These are phyloP conservation scores for Muricea muricata DNA, from an alignment of 92 coral and sea anemone genomes.

Conservation along the genomic window DNA sequence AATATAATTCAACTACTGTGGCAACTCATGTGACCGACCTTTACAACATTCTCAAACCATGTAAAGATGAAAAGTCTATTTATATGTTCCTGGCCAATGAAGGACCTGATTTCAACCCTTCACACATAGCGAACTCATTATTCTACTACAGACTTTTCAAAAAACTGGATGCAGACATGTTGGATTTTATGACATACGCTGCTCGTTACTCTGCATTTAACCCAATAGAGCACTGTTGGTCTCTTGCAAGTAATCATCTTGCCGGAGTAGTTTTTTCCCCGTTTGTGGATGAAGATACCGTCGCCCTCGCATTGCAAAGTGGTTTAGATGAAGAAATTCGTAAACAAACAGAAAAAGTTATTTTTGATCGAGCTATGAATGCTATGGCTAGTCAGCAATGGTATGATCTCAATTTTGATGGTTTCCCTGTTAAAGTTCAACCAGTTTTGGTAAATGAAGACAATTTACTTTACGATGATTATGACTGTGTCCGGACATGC, in stretches of 20 bases:
- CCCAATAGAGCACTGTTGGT: conserved; percentile 21
- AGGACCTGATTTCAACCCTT: conserved; percentile 63
- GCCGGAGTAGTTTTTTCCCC: conserved; percentile 38
- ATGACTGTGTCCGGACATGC: conserved; percentile 31
- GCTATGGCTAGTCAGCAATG: conserved; percentile 33
- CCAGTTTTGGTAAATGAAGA: conserved; percentile 31
- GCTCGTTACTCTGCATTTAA: conserved; percentile 15
- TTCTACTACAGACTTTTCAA: conserved; percentile 11
- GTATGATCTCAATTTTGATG: conserved; percentile 39
- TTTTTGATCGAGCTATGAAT: conserved; percentile 54
- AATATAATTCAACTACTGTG: conserved; percentile 19
- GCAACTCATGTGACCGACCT: conserved; percentile 20
- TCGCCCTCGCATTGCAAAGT: conserved; percentile 45
- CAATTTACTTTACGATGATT: conserved; percentile 17
- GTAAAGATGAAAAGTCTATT: conserved; percentile 26
- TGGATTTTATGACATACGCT: conserved; percentile 7
- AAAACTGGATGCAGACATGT: conserved; percentile 23
- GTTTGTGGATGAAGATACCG: conserved; percentile 23
- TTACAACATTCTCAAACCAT: conserved; percentile 24
- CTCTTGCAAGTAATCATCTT: conserved; percentile 36
- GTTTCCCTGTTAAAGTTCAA: conserved; percentile 38
- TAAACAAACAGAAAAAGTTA: conserved; percentile 34
- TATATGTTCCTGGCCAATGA: conserved; percentile 35
- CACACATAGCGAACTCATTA: conserved; percentile 15
- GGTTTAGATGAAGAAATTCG: conserved; percentile 25